phyloP scores from a whole-genome alignment of 2,888 invertebrate species.

The Diadromus collaris region DNA sequence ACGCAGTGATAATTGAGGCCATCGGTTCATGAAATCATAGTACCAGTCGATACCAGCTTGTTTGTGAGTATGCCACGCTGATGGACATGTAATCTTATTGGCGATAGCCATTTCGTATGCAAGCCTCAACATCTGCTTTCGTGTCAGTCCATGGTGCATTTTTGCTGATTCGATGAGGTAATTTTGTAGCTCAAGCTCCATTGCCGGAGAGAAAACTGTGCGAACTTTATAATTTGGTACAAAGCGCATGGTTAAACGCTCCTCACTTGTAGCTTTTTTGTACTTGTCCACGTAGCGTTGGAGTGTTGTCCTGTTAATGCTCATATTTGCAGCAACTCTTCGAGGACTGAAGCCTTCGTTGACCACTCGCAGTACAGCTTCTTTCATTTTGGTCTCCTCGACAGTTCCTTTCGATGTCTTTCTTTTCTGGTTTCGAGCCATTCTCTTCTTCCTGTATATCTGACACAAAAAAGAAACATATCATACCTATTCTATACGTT shows the following conservation, averaged over 20 bases:
- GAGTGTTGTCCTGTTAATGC: constrained; percentile 34
- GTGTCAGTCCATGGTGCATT: constrained; percentile 66
- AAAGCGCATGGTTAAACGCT: constrained; percentile 8
- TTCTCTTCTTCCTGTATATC: not conserved
- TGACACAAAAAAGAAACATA: no score
- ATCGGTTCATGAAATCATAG: constrained; percentile 12
- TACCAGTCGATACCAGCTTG: constrained; percentile 13
- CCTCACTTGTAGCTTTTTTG: constrained; percentile 13
- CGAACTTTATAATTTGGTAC: not conserved
- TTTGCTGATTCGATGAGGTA: constrained; percentile 18
- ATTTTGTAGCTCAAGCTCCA: constrained; percentile 27
- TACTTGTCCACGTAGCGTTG: constrained; percentile 27
- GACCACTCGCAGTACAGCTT: not conserved
- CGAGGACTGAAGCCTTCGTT: not conserved
- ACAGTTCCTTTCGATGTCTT: not conserved
- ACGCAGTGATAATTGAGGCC: constrained; percentile 12
- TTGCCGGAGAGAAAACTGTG: constrained; percentile 20
- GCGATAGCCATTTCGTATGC: constrained; percentile 67
- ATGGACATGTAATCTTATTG: constrained; percentile 43
- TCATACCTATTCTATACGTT: no score
- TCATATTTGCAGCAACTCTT: not conserved
- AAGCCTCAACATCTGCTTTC: constrained; percentile 64
- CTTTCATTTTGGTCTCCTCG: not conserved
- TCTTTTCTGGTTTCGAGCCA: not conserved
- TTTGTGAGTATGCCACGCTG: constrained; percentile 36